phyloP scores from a whole-genome alignment of 2,113 vertebrate species.

The Antechinus flavipes region DNA sequence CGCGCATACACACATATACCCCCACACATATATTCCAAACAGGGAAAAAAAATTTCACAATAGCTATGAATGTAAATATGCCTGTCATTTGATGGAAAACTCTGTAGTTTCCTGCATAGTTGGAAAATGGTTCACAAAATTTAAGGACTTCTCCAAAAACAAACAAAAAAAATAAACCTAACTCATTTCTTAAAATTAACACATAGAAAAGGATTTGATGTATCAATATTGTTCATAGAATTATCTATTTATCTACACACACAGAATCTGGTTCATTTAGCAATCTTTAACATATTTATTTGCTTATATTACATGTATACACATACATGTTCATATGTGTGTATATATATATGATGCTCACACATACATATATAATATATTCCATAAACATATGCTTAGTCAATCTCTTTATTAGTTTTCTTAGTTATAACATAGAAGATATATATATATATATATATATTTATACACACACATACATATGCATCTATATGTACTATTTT shows the following conservation, averaged over 20 bases:
- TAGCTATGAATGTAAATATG: conserved; percentile 73
- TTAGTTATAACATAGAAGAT: not conserved
- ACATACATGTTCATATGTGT: not conserved
- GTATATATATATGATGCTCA: not conserved
- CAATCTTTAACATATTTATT: not conserved
- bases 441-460: not conserved
- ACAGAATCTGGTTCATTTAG: not conserved
- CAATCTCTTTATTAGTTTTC: not conserved
- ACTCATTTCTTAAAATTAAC: not conserved
- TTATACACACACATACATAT: not conserved
- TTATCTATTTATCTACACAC: not conserved
- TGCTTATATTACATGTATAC: not conserved
- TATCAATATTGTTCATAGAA: not conserved
- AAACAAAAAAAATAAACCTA: not conserved
- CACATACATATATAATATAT: not conserved
- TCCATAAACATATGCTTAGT: not conserved
- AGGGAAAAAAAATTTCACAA: conserved; percentile 58
- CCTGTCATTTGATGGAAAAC: conserved; percentile 73
- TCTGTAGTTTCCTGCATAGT: conserved; percentile 57
- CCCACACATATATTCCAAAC: not conserved
- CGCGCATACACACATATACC: too few species aligned
- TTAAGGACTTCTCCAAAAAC: conserved; percentile 64
- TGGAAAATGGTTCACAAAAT: conserved; percentile 59
- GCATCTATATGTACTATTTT: not conserved
- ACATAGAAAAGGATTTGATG: not conserved